Evolutionary conservation across 2,888 invertebrate species (phyloP), one percentile per base, ranked within the genome.

Genomic region (Drosophila mettleri): DNA sequence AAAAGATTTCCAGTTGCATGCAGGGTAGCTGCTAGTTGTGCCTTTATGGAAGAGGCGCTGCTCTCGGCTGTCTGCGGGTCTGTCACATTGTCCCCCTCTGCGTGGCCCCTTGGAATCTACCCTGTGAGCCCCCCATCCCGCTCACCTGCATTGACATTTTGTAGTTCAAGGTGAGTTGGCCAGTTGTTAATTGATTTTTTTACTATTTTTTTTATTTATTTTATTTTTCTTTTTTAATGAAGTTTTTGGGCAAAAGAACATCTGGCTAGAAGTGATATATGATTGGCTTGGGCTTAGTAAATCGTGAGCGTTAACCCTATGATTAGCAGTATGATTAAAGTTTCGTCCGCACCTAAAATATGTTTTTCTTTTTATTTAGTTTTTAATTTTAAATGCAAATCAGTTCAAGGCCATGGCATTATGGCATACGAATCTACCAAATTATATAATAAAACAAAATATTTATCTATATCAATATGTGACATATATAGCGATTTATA

Each of bases 151-250:
- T 49, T 62, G 61, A 69, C 75, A 78, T 61, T 84, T 88, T 89
- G 79, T 88, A 79, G 88, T 88, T 88, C 88, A 88, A 89, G 88
- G 88, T 64, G 57, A 78, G 62, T 80, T 69, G 80, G 68, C 31
- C 58, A 55, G 16, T 12, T 29, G 24, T 55, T 45, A 34, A 33
- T 36, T 39, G 18, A 18, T 38, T 29, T 18, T 33, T 22, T 31
- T 20, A n/a, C 20, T 45, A 27, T 7, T 7, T 34, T 24, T 49
- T 49, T 22, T 14, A 31, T 20, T 31, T 33, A n/a, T 16, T 16
- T 3, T 3, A n/a, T 12, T 20, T 31, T 18, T 43, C 1, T 31
- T 14, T 43, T 43, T 43, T 16, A 6, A 2, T 45, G n/a, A n/a
- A 33, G 4, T 33, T 24, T 34, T 62, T 53, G 54, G 54, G 34